Base-by-base conservation (phyloP, 2,797 vertebrate species). In the Macropodus opercularis region DNA sequence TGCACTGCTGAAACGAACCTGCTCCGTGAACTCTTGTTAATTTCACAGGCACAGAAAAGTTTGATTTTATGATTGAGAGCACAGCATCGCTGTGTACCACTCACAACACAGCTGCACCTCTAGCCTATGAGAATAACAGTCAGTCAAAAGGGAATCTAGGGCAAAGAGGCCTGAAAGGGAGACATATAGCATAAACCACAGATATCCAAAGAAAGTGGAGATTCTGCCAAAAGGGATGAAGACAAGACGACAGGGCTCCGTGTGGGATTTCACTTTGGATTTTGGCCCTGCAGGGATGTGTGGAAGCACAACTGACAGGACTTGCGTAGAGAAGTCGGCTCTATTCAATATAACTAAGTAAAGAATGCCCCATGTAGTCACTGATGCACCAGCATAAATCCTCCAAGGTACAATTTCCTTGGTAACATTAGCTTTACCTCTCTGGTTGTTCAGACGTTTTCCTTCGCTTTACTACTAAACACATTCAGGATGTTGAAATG, bases 231-330 rank as follows among this genome's bases (percentile, higher is more conserved):
- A 84, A 91, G 90, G 79, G 73, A 86, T 81, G 86, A 81, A 91
- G 89, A 87, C 81, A 81, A 87, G 89, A 90, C 83, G 84, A 89
- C 89, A 85, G 75, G 85, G 77, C 86, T 89, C 85, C 69, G 72
- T 88, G 88, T 85, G 84, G 80, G 89, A 88, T 87, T 91, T 90
- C 85, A 90, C 85, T 90, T 89, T 87, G 85, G 85, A 85, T 89
- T 80, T 79, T 82, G 83, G 73, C 86, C 89, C 89, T 81, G 84
- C 78, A 87, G 89, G 85, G 80, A 81, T 83, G 77, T 81, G 85
- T 84, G 83, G 79, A 86, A 88, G 83, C 82, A 85, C 86, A 87
- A 85, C 85, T 90, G 90, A 91, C 89, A 91, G 86, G 81, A 85
- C 81, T 86, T 81, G 84, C 80, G 77, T 80, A 79, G 75, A 88